phyloP scores from a whole-genome alignment of 2,888 invertebrate genomes.

The Parnassius apollo region DNA sequence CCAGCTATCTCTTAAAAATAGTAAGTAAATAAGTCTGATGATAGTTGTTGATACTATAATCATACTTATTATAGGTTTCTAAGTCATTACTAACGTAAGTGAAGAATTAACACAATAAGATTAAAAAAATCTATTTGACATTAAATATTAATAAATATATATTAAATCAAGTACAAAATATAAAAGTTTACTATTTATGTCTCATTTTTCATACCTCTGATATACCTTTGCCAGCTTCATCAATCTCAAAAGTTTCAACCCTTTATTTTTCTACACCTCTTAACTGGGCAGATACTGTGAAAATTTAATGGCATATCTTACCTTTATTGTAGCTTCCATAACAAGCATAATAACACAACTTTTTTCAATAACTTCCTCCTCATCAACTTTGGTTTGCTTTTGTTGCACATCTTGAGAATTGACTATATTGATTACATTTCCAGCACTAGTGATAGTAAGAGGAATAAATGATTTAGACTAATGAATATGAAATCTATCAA shows the following conservation, averaged over 20 bases:
- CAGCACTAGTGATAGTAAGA: conserved; percentile 58
- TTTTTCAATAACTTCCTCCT: conserved; percentile 54
- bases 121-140: not conserved
- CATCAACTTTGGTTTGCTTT: conserved; percentile 36
- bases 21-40: too few species aligned
- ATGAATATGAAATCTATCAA: too few species aligned
- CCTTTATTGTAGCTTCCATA: conserved; percentile 62
- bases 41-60: too few species aligned
- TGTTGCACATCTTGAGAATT: conserved; percentile 61
- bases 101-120: too few species aligned
- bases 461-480: conserved; percentile 18
- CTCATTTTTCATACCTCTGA: conserved; percentile 74
- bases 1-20: too few species aligned
- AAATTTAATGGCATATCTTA: conserved; percentile 30
- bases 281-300: too few species aligned
- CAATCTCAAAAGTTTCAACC: conserved; percentile 79
- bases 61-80: too few species aligned
- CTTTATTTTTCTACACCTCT: too few species aligned
- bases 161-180: not conserved
- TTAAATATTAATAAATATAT: not conserved
- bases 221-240: conserved; percentile 69
- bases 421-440: conserved; percentile 75
- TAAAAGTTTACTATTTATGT: not conserved
- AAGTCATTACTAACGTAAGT: too few species aligned
- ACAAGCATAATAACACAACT: conserved; percentile 55